Percentiles rank a stretch among this genome's conserved stretches.
Conservation (phyloP, 2,888 invertebrate species). For the Tuta absoluta region DNA sequence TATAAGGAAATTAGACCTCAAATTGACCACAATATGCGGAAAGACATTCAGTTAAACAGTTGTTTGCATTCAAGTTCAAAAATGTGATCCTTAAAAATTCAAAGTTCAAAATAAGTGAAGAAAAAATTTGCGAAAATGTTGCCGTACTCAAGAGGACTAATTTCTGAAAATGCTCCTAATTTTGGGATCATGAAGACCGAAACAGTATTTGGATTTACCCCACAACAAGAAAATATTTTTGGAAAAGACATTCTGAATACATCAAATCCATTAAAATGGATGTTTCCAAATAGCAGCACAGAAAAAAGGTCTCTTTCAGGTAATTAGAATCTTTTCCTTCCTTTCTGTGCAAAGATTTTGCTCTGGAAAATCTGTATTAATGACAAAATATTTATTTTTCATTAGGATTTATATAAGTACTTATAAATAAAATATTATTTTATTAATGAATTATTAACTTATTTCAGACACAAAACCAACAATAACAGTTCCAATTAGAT, state of each 20-base stretch:
- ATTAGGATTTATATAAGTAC: neutral
- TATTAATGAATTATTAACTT: neutral
- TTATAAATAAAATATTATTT: neutral
- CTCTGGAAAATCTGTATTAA: no score
- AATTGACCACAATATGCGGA: slow-evolving; percentile 1
- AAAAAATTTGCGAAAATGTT: slow-evolving; percentile 49
- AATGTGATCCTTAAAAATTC: slow-evolving; percentile 17
- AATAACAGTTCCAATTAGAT: neutral
- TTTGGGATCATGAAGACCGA: slow-evolving; percentile 68
- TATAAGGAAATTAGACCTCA: slow-evolving; percentile 48
- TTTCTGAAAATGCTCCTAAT: slow-evolving; percentile 59
- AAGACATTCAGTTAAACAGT: neutral
- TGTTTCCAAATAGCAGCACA: slow-evolving; percentile 54
- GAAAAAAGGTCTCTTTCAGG: slow-evolving; percentile 57
- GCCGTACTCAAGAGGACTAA: slow-evolving; percentile 58
- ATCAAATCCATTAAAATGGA: slow-evolving; percentile 57
- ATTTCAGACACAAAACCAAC: neutral
- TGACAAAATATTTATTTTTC: neutral
- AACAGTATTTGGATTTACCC: slow-evolving; percentile 57
- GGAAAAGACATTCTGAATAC: slow-evolving; percentile 50
- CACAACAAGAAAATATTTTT: slow-evolving; percentile 45
- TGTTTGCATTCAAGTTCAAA: neutral
- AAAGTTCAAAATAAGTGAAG: slow-evolving; percentile 26
- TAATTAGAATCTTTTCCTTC: slow-evolving; percentile 36
- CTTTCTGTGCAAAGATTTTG: neutral